Evolutionary conservation across 2,113 vertebrate genomes (phyloP).

Genomic region (Apodemus sylvaticus): DNA sequence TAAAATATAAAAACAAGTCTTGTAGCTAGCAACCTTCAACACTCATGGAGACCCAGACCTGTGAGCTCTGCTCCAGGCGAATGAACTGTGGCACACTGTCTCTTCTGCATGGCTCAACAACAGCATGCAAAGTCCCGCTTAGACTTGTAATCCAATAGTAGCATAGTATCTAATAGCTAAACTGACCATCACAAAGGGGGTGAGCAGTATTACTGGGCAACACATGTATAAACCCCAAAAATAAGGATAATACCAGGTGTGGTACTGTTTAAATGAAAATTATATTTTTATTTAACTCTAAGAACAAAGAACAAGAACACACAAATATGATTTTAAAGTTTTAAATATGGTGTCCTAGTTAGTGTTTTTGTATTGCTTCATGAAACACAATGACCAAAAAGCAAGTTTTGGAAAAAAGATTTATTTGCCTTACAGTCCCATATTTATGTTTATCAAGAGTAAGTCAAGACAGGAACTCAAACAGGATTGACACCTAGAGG

Average conservation of each 20-base stretch:
- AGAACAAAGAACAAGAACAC: neutral
- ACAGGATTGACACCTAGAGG: neutral
- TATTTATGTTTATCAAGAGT: neutral
- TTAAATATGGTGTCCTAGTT: neutral
- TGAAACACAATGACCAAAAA: neutral
- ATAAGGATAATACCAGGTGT: neutral
- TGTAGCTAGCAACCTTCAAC: too few relatives aligned
- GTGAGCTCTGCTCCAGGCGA: too few relatives aligned
- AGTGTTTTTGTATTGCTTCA: neutral
- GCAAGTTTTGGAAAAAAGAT: neutral
- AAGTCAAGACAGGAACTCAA: neutral
- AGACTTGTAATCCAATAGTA: neutral
- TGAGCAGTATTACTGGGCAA: neutral
- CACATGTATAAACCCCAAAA: neutral
- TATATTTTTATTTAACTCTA: neutral
- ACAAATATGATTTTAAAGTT: neutral
- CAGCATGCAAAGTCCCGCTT: neutral
- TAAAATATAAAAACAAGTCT: too few relatives aligned
- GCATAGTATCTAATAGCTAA: neutral
- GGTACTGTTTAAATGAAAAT: neutral
- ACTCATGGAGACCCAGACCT: too few relatives aligned
- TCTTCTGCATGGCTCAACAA: too few relatives aligned
- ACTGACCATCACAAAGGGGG: rapidly evolving
- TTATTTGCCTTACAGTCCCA: neutral
- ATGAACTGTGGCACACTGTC: too few relatives aligned